These are phyloP conservation scores for Florisuga fusca DNA, from an alignment of 2,797 vertebrate genomes.

Conservation along the genomic window DNA sequence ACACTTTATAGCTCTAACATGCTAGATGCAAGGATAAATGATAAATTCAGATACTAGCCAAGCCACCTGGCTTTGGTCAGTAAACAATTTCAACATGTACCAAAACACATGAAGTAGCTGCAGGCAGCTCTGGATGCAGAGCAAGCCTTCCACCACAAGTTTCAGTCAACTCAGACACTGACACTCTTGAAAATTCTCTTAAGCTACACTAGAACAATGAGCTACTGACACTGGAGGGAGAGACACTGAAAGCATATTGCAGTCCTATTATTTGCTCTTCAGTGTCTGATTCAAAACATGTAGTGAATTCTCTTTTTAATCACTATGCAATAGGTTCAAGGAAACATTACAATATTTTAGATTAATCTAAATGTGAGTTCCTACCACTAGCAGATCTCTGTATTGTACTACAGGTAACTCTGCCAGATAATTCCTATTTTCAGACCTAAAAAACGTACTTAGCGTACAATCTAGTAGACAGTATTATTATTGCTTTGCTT, in stretches of 20 bases:
- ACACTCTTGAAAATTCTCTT: background rate
- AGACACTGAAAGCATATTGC: background rate
- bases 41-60: background rate
- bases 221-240: background rate
- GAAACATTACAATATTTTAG: background rate
- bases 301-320: background rate
- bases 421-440: background rate
- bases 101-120: background rate
- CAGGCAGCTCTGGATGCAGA: background rate
- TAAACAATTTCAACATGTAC: background rate
- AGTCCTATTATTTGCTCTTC: background rate
- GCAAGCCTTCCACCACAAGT: background rate
- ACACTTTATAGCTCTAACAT: background rate
- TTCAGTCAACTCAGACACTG: background rate
- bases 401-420: background rate
- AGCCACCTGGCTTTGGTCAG: background rate
- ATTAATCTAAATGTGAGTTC: background rate
- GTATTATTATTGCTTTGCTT: background rate
- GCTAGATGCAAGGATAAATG: background rate
- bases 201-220: background rate
- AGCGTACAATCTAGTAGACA: background rate
- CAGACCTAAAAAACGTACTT: background rate
- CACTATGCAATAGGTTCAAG: background rate
- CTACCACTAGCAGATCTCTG: background rate
- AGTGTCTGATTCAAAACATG: background rate